phyloP scores from a whole-genome alignment of 2,113 vertebrate genomes.

The Pygoscelis adeliae region DNA sequence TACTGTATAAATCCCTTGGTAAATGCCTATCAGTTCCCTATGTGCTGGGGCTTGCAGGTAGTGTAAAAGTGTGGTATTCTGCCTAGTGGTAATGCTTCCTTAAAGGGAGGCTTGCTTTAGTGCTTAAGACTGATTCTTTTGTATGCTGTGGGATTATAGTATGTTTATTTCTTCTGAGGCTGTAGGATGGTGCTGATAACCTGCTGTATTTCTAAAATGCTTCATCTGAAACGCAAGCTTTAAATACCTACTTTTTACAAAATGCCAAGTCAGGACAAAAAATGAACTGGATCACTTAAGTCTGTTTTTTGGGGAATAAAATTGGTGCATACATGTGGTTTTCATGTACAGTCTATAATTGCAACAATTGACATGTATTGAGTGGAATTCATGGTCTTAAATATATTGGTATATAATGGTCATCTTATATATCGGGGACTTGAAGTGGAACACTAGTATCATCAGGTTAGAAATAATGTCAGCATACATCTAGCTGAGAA shows the following conservation, averaged over 20 bases:
- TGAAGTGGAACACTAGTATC: not conserved
- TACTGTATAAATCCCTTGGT: not conserved
- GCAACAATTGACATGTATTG: not conserved
- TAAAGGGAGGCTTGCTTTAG: not conserved
- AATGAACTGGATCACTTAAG: not conserved
- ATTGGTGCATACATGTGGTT: not conserved
- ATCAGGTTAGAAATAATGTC: not conserved
- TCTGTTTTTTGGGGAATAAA: not conserved
- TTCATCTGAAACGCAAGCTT: not conserved
- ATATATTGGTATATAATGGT: not conserved
- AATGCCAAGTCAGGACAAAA: not conserved
- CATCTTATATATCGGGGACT: fast-evolving
- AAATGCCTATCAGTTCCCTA: not conserved
- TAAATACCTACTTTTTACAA: not conserved
- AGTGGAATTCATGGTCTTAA: not conserved
- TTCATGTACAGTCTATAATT: not conserved
- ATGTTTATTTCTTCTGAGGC: not conserved
- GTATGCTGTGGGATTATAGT: not conserved
- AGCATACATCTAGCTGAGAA: not conserved
- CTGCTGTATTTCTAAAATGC: not conserved
- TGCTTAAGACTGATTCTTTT: not conserved
- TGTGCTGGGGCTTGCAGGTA: not conserved
- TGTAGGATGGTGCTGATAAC: not conserved
- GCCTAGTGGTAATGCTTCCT: not conserved
- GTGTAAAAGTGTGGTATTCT: not conserved